Evolutionary conservation across 2,113 vertebrate genomes (phyloP).

Genomic region (Salvelinus namaycush): DNA sequence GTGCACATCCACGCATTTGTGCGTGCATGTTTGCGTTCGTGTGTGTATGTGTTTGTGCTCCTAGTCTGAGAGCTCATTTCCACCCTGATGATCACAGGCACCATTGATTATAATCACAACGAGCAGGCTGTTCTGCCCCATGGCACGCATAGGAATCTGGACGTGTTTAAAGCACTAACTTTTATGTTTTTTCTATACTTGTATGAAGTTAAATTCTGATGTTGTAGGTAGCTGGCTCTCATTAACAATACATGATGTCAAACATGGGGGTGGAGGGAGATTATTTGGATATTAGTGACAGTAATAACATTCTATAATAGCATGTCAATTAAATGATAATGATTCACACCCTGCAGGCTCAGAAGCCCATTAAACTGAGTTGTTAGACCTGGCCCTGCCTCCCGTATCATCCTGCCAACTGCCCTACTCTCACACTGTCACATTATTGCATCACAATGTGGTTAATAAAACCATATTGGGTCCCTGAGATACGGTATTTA

Average conservation of each 20-base stretch:
- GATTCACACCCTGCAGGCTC: background rate
- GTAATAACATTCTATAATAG: background rate
- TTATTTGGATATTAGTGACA: background rate
- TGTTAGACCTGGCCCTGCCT: background rate
- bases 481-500: background rate
- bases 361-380: background rate
- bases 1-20: background rate
- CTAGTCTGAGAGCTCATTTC: slow-evolving; percentile 68
- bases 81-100: slow-evolving; percentile 67
- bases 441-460: background rate
- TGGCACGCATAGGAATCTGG: slow-evolving; percentile 65
- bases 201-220: slow-evolving; percentile 65
- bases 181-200: slow-evolving; percentile 45
- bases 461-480: background rate
- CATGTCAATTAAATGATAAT: background rate
- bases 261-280: slow-evolving; percentile 46
- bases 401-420: background rate
- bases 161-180: slow-evolving; percentile 71
- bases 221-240: slow-evolving; percentile 66
- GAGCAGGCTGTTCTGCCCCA: slow-evolving; percentile 60
- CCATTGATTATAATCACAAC: slow-evolving; percentile 69
- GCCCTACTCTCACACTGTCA: background rate
- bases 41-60: slow-evolving; percentile 32
- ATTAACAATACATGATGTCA: slow-evolving; percentile 70
- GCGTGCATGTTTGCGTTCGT: slow-evolving; percentile 14